A percentile compares a stretch with the other conserved stretches of the same genome.
These are phyloP conservation scores for Spisula solida DNA, from an alignment of 2,888 invertebrate genomes.

Conservation along the genomic window DNA sequence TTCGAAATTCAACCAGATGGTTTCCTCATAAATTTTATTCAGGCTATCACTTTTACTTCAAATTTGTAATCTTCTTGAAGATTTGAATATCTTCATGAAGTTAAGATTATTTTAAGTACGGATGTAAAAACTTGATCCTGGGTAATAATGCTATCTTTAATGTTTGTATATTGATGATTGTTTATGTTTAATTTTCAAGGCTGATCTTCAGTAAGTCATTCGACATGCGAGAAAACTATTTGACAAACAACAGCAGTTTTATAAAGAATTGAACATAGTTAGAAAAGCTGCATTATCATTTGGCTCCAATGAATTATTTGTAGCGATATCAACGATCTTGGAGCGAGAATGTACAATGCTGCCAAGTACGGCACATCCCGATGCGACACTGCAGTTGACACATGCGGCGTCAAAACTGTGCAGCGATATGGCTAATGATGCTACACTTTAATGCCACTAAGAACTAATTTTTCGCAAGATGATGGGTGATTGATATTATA, in stretches of 20 bases:
- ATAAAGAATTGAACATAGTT: slow-evolving; percentile 97
- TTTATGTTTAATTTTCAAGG: slow-evolving; percentile 88
- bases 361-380: slow-evolving; percentile 93
- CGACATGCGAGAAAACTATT: slow-evolving; percentile 97
- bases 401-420: slow-evolving; percentile 95
- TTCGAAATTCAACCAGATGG: too few species aligned
- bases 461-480: slow-evolving; percentile 84
- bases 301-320: slow-evolving; percentile 96
- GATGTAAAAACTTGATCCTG: too few species aligned
- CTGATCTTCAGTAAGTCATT: slow-evolving; percentile 97
- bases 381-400: slow-evolving; percentile 95
- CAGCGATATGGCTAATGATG: slow-evolving; percentile 89
- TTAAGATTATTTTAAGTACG: too few species aligned
- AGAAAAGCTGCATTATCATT: slow-evolving; percentile 96
- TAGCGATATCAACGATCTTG: slow-evolving; percentile 94
- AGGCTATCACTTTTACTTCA: too few species aligned
- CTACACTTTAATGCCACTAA: slow-evolving; percentile 82
- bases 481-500: slow-evolving; percentile 53
- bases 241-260: slow-evolving; percentile 97
- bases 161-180: too few species aligned
- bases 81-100: too few species aligned
- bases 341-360: slow-evolving; percentile 95
- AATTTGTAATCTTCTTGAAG: too few species aligned
- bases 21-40: too few species aligned
- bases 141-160: too few species aligned